Percentiles rank a stretch among this genome's conserved stretches.
Evolutionary conservation across 1,140 invertebrate species (phyloP).

Genomic region (Sarcophaga bullata): DNA sequence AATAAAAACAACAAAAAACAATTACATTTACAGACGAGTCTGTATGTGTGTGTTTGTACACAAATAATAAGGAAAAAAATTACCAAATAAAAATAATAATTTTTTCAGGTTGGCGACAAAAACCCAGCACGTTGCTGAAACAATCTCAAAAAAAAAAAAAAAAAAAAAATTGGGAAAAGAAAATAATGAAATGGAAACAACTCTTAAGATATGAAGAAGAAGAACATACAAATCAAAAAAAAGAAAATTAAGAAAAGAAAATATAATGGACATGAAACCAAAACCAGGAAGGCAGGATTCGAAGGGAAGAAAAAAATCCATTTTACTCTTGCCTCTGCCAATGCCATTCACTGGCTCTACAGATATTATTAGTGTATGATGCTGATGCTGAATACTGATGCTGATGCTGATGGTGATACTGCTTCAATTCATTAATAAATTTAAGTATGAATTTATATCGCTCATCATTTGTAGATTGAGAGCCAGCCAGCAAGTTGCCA

Average conservation of each 20-base stretch:
- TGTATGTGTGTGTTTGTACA: no score
- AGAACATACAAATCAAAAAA: constrained; percentile 5
- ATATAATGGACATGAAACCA: not conserved
- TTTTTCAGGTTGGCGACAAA: constrained; percentile 23
- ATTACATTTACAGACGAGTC: not conserved
- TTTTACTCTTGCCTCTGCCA: not conserved
- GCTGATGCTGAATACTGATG: not conserved
- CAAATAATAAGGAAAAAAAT: constrained; percentile 51
- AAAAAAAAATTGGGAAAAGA: constrained; percentile 63
- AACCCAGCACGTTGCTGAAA: constrained; percentile 4
- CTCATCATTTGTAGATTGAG: constrained; percentile 20
- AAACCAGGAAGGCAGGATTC: not conserved
- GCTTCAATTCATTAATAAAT: constrained; percentile 15
- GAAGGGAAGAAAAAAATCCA: not conserved
- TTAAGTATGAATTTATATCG: constrained; percentile 22
- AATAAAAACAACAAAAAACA: constrained; percentile 19
- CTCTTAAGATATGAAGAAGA: constrained; percentile 11
- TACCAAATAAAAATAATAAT: constrained; percentile 39
- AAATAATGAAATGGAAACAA: constrained; percentile 63
- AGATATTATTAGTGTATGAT: no score
- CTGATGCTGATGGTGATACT: constrained; percentile 49
- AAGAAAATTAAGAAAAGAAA: not conserved
- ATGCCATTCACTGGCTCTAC: not conserved
- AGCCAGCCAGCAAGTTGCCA: not conserved
- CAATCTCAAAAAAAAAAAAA: constrained; percentile 60